Base-by-base conservation (phyloP, 2,888 invertebrate species). In the Philhelius pedissequus region DNA sequence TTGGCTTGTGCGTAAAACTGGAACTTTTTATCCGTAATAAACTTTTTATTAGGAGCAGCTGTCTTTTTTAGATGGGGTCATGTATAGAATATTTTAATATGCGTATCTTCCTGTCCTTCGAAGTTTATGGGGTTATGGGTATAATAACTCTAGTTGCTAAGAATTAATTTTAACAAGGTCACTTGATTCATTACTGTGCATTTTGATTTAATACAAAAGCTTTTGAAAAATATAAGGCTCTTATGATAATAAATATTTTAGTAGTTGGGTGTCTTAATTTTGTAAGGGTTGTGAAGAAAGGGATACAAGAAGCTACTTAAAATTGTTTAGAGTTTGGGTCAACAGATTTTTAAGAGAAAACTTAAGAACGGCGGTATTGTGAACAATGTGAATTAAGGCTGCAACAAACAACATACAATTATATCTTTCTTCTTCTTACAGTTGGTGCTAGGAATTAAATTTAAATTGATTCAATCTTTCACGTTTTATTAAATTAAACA, bases 41-140 rank as follows among this genome's bases (percentile, higher is more conserved):
- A 62, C 30, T 45, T 62, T 60, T 62, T 62, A 62, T 62, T 62
- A 62, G 62, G 62, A 62, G 45, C 62, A 62, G 62, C 62, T 62
- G 62, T 62, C 62, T 62, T 30, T 30, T 45, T 30, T 38, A 62
- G 62, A 25, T 27, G 18, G 45, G 62, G 43, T 25, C 45, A 30
- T 62, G 43, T 62, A 58, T n/a, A 20, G 62, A 43, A 30, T 45
- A 62, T 62, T 43, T n/a, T 27, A 27, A 45, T n/a, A 62, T 60
- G 25, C 11, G 13, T 62, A 7, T 30, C 1, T 25, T 62, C 18
- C 13, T 58, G 11, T 62, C 18, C 20, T 45, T 62, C 60, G 25
- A 45, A 30, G 27, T 45, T 62, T 40, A 45, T 62, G 62, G 43
- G 62, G 43, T 45, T 30, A 62, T 18, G 30, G 43, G 62, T 40